phyloP scores from a whole-genome alignment of 2,113 vertebrate species.

The Nycticorax nycticorax region DNA sequence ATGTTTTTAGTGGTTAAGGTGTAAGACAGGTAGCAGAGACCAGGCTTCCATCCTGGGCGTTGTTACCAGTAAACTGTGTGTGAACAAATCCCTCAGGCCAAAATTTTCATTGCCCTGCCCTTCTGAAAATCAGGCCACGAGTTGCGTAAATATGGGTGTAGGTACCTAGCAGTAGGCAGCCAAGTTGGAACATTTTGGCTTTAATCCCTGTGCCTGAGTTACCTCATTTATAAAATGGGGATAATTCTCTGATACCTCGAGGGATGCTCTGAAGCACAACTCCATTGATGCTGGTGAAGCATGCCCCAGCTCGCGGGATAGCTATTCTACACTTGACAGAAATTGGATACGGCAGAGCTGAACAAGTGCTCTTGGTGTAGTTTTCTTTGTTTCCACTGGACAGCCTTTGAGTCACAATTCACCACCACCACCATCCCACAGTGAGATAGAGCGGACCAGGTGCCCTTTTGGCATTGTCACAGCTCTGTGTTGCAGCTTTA shows the following conservation, averaged over 20 bases:
- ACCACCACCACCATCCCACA: neutral
- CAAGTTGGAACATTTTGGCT: slow-evolving; percentile 44
- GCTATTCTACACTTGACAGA: slow-evolving; percentile 27
- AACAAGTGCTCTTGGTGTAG: slow-evolving; percentile 16
- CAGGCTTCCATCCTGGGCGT: neutral
- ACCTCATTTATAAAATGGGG: slow-evolving; percentile 33
- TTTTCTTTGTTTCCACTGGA: neutral
- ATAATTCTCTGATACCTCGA: slow-evolving; percentile 66
- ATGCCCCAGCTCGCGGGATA: slow-evolving; percentile 28
- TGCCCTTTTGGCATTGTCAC: neutral
- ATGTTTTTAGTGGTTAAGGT: slow-evolving; percentile 30
- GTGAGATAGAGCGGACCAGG: neutral
- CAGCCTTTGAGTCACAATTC: neutral
- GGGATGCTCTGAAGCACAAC: slow-evolving; percentile 45
- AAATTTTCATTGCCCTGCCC: slow-evolving; percentile 65
- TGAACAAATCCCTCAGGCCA: slow-evolving; percentile 58
- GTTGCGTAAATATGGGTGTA: slow-evolving; percentile 60
- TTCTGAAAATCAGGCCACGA: slow-evolving; percentile 56
- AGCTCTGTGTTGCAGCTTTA: neutral
- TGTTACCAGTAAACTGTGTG: slow-evolving; percentile 36
- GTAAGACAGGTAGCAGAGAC: slow-evolving; percentile 37
- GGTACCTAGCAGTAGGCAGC: slow-evolving; percentile 34
- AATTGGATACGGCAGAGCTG: slow-evolving; percentile 5
- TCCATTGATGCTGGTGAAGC: slow-evolving; percentile 42
- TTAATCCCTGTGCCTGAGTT: slow-evolving; percentile 34